Evolutionary conservation across 2,113 vertebrate genomes (phyloP).

Genomic region (Otolemur garnettii): DNA sequence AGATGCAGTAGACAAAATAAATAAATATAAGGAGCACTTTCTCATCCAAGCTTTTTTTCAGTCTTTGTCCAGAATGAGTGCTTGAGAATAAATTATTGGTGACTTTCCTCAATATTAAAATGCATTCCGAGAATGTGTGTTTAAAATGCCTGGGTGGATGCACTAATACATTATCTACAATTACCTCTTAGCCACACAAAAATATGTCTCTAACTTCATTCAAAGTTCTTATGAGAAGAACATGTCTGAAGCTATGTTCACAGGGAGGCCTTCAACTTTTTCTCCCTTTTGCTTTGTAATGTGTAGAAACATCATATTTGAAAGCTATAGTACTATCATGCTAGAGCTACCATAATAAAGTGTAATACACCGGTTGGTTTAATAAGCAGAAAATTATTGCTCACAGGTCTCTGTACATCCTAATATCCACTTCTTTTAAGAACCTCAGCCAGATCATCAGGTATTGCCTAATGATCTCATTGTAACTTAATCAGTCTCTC

Average conservation of each 20-base stretch:
- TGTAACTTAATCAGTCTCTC: background rate
- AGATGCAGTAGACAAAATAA: background rate
- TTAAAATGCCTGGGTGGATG: background rate
- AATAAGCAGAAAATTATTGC: background rate
- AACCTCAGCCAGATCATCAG: background rate
- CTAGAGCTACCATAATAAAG: background rate
- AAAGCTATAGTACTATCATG: background rate
- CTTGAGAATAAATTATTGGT: background rate
- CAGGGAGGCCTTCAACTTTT: background rate
- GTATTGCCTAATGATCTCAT: background rate
- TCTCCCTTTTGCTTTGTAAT: background rate
- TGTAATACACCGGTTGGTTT: background rate
- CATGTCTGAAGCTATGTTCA: background rate
- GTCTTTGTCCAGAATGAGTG: background rate
- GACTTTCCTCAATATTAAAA: background rate
- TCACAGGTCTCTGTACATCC: background rate
- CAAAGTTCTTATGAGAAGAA: background rate
- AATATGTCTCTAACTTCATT: background rate
- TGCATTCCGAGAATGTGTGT: background rate
- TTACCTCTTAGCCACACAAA: background rate
- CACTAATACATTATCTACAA: background rate
- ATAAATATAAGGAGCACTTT: background rate
- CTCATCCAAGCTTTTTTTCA: background rate
- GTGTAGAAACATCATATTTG: background rate
- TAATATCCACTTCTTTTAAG: background rate